A percentile compares a stretch with the other conserved stretches of the same genome.
phyloP scores from a whole-genome alignment of 2,113 vertebrate species.

The Cochlearius cochlearius region DNA sequence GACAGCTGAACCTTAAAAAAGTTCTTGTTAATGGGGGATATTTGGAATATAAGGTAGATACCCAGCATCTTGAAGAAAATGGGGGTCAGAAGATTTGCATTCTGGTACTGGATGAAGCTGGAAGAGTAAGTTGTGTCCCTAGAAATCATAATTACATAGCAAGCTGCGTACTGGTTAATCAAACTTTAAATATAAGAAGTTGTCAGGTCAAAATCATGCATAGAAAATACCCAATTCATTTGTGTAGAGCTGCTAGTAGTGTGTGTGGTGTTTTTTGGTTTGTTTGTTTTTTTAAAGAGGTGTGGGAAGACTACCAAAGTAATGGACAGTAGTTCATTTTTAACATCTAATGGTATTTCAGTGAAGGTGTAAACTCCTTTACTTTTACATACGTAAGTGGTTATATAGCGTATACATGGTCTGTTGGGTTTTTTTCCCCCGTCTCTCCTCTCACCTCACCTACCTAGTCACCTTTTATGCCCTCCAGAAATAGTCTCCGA shows the following conservation, averaged over 20 bases:
- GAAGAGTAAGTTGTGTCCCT: constrained; percentile 81
- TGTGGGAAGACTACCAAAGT: background rate
- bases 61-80: constrained; percentile 87
- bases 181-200: background rate
- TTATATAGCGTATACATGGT: background rate
- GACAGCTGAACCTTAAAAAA: constrained; percentile 94
- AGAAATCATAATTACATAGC: background rate
- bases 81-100: constrained; percentile 86
- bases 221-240: background rate
- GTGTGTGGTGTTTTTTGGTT: no score
- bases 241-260: background rate
- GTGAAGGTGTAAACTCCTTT: background rate
- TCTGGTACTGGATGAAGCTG: constrained; percentile 90
- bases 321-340: background rate
- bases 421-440: no score
- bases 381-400: background rate
- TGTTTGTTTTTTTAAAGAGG: background rate
- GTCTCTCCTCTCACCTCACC: background rate
- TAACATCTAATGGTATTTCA: background rate
- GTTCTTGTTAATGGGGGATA: constrained; percentile 89
- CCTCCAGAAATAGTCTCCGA: background rate
- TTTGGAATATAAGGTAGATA: constrained; percentile 89
- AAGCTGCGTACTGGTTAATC: background rate
- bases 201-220: background rate
- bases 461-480: background rate